phyloP scores from a whole-genome alignment of 2,888 invertebrate species.

The Ctena decussata region DNA sequence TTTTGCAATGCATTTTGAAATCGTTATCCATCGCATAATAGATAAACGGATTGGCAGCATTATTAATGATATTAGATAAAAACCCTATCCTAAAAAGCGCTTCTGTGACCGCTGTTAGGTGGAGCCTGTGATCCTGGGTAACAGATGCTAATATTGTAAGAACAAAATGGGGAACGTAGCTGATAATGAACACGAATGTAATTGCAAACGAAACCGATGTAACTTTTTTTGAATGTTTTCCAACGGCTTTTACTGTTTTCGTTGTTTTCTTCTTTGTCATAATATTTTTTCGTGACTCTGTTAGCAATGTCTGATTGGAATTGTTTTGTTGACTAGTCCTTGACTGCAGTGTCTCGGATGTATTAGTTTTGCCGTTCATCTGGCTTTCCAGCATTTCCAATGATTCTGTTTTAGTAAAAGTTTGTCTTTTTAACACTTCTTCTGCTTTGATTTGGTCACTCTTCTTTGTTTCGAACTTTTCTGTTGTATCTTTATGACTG shows the following conservation, averaged over 20 bases:
- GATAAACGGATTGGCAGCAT: neutral
- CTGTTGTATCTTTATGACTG: neutral
- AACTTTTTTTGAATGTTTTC: constrained; percentile 1
- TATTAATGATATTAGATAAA: neutral
- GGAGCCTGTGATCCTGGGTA: neutral
- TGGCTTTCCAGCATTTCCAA: no score
- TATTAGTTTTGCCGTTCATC: no score
- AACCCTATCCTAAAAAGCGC: neutral
- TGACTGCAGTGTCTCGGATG: no score
- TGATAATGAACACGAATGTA: neutral
- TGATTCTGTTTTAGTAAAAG: no score
- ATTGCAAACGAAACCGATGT: constrained; percentile 12
- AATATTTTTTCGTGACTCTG: no score
- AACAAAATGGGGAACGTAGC: neutral
- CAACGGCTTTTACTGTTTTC: no score
- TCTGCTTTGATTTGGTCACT: no score
- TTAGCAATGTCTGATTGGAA: no score
- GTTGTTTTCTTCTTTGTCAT: no score
- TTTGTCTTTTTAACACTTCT: neutral
- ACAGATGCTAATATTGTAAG: neutral
- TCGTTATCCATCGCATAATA: neutral
- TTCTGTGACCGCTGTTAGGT: neutral
- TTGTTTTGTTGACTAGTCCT: no score
- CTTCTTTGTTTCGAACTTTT: no score
- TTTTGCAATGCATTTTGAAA: neutral